Percentiles rank a stretch among this genome's conserved stretches.
These are phyloP conservation scores for Sebastes nivosus DNA, from an alignment of 2,797 vertebrate species.

Conservation along the genomic window DNA sequence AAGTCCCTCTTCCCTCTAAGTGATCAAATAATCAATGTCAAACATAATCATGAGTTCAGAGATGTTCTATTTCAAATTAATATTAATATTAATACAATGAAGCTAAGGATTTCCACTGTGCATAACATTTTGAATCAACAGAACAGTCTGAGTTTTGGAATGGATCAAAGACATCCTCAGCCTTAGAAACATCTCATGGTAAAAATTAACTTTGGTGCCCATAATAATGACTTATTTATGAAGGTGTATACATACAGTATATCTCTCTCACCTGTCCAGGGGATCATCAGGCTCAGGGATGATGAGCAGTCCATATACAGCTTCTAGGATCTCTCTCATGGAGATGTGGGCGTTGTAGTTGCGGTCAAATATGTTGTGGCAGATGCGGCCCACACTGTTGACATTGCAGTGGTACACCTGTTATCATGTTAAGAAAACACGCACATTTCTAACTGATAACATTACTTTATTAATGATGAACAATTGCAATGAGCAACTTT, in stretches of 20 bases:
- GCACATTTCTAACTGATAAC: background rate
- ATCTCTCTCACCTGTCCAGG: conserved; percentile 69
- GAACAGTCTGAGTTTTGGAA: background rate
- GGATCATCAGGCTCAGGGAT: conserved; percentile 74
- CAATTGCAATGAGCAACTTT: background rate
- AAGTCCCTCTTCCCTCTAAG: too few species aligned
- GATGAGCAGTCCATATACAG: conserved; percentile 77
- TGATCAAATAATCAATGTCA: too few species aligned
- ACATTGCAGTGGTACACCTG: conserved; percentile 79
- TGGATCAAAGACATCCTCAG: too few species aligned
- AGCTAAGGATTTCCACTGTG: too few species aligned
- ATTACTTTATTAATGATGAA: background rate
- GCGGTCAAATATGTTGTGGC: conserved; percentile 78
- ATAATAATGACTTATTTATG: too few species aligned
- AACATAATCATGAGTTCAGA: too few species aligned
- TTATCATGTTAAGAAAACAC: conserved; percentile 17
- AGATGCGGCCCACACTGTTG: conserved; percentile 77
- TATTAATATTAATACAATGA: too few species aligned
- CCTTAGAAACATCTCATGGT: too few species aligned
- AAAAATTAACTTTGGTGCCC: too few species aligned
- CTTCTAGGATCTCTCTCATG: conserved; percentile 74
- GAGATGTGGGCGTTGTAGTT: conserved; percentile 73
- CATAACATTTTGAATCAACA: too few species aligned
- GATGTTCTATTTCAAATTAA: too few species aligned
- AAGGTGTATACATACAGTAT: too few species aligned